Conservation (phyloP, 2,888 invertebrate genomes). For the Watsonalla cultraria region DNA sequence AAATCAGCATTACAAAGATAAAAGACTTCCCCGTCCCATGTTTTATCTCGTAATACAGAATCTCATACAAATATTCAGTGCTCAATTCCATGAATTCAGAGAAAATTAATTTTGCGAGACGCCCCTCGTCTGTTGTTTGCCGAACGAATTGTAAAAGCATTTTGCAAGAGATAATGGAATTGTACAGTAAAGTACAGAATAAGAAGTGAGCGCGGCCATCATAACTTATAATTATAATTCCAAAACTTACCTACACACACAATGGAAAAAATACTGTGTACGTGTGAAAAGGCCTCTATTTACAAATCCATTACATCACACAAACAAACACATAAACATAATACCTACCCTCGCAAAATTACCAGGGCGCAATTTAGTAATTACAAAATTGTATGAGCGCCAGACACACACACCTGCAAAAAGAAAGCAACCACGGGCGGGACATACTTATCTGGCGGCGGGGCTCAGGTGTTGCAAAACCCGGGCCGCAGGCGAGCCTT, state of each 20-base stretch:
- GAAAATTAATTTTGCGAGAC: neutral
- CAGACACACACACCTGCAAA: too few relatives aligned
- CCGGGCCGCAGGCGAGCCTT: slow-evolving; percentile 29
- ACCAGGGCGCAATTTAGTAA: too few relatives aligned
- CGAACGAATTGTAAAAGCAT: neutral
- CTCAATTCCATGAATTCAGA: neutral
- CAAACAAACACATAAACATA: too few relatives aligned
- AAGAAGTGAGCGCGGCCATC: too few relatives aligned
- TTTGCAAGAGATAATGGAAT: neutral
- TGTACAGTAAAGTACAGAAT: neutral
- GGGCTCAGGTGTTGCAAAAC: slow-evolving; percentile 60
- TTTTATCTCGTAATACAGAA: neutral
- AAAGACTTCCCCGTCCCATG: neutral
- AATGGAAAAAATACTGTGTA: too few relatives aligned
- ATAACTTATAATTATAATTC: too few relatives aligned
- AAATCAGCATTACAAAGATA: too few relatives aligned
- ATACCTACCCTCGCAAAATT: too few relatives aligned
- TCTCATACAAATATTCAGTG: neutral
- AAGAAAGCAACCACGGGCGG: neutral
- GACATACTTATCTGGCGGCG: slow-evolving; percentile 10
- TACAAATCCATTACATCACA: too few relatives aligned
- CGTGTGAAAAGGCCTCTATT: too few relatives aligned
- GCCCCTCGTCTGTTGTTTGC: neutral
- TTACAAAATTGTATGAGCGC: too few relatives aligned
- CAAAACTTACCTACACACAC: too few relatives aligned